Base-by-base conservation (phyloP, 2,888 invertebrate species). In the Aricia artaxerxes region DNA sequence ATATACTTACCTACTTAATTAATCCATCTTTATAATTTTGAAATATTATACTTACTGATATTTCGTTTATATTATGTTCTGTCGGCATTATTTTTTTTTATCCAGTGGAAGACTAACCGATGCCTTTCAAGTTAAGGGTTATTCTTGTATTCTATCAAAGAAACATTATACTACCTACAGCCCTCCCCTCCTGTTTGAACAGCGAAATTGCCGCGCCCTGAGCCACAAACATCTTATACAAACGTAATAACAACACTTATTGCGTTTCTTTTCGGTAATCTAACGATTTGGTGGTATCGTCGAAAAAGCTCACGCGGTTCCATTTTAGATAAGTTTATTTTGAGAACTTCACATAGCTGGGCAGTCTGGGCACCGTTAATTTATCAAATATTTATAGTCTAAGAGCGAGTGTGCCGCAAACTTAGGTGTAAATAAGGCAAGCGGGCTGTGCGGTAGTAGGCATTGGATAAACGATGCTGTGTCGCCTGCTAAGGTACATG, bases 171-270 rank as follows among this genome's bases (percentile, higher is more conserved):
- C n/a, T 57, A 64, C 35, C 69, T 69, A 11, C 9, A 64, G 3
- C 5, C 1, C 5, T 13, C 11, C 69, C 69, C 35, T 35, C 11
- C 35, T 64, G 69, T 69, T 69, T 69, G 69, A 13, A 38, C 69
- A 16, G 35, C 16, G 35, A 69, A 69, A 69, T 69, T 69, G 35
- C 13, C 64, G 61, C n/a, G 24, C 4, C 7, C 24, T n/a, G 60
- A 6, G 31, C 64, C 35, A 35, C 64, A n/a, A 35, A 69, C 35
- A 13, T 69, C 69, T 69, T 69, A 38, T 13, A 35, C 69, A 69
- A 69, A 69, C 69, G 35, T 13, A 69, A 69, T 69, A 69, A 69
- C 69, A 35, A 38, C 35, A 69, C 69, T 69, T 69, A 69, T 35
- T 69, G 38, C 69, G 16, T 69, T 69, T 35, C 13, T 69, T 69